Percentiles rank a stretch among this genome's conserved stretches.
Conservation (phyloP, 2,888 invertebrate species). For the Imbricaverruca yamaguchii region DNA sequence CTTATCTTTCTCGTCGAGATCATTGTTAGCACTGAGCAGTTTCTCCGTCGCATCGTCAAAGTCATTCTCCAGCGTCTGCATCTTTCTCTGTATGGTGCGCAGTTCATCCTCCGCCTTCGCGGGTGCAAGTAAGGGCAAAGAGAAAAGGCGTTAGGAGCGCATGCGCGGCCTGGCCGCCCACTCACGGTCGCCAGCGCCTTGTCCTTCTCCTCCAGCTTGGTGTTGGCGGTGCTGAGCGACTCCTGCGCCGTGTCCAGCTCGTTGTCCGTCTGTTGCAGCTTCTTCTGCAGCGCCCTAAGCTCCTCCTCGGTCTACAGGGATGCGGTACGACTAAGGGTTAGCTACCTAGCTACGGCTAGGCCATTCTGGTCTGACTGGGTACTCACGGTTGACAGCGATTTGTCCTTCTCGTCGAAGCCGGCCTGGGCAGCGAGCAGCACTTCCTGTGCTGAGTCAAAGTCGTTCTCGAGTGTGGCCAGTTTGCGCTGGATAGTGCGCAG, state of each 20-base stretch:
- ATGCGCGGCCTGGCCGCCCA: slow-evolving; percentile 45
- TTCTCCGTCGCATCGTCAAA: slow-evolving; percentile 80
- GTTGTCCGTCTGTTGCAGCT: slow-evolving; percentile 85
- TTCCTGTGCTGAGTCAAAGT: slow-evolving; percentile 81
- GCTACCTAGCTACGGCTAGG: no score
- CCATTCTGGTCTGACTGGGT: no score
- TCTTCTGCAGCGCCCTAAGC: slow-evolving; percentile 89
- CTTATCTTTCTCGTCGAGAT: not conserved
- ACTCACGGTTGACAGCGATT: slow-evolving; percentile 69
- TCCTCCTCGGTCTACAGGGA: slow-evolving; percentile 55
- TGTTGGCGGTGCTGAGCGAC: slow-evolving; percentile 80
- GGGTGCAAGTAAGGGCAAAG: not conserved
- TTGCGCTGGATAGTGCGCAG: slow-evolving; percentile 92
- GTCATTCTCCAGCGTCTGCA: slow-evolving; percentile 86
- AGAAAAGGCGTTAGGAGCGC: slow-evolving; percentile 13
- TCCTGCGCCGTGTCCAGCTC: slow-evolving; percentile 86
- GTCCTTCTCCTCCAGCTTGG: slow-evolving; percentile 89
- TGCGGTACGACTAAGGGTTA: not conserved
- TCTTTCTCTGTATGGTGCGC: slow-evolving; percentile 59
- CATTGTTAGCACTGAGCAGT: slow-evolving; percentile 79
- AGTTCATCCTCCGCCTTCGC: slow-evolving; percentile 15
- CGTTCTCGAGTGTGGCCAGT: slow-evolving; percentile 85
- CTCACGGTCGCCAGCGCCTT: slow-evolving; percentile 75
- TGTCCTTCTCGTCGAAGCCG: slow-evolving; percentile 91
- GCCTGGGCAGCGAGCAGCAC: slow-evolving; percentile 83